Percentiles rank a stretch among this genome's conserved stretches.
Conservation (phyloP, 2,113 vertebrate species). For the Anser cygnoides region DNA sequence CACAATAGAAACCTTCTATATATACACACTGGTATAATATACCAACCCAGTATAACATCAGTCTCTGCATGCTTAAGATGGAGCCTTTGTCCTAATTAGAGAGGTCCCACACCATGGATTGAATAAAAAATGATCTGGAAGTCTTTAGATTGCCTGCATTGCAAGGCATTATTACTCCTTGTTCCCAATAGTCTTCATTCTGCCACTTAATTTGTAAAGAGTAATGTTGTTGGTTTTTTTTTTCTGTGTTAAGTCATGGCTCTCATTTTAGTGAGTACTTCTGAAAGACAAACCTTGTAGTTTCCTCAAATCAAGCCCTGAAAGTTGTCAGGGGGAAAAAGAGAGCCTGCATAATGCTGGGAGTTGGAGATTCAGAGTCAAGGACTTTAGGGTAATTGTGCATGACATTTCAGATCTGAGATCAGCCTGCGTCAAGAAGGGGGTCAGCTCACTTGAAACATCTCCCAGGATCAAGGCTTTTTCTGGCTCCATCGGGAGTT, state of each 20-base stretch:
- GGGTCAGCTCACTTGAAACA: constrained; percentile 13
- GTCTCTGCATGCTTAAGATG: neutral
- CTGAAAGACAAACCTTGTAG: neutral
- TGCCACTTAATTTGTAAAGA: neutral
- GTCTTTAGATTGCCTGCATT: neutral
- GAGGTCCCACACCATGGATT: neutral
- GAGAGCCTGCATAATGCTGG: neutral
- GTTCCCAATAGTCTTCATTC: neutral
- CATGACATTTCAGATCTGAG: constrained; percentile 28
- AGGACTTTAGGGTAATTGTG: constrained; percentile 20
- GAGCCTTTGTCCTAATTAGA: neutral
- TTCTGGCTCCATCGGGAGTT: neutral
- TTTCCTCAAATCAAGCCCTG: neutral
- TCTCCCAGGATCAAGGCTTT: neutral
- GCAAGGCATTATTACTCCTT: neutral
- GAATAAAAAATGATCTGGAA: neutral
- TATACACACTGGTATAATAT: neutral
- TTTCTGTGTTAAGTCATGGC: neutral
- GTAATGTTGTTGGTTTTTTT: neutral
- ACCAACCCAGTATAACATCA: neutral
- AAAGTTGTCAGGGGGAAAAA: neutral
- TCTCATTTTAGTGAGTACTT: neutral
- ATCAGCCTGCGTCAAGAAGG: neutral
- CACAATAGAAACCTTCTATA: neutral
- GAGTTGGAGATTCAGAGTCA: neutral